Evolutionary conservation across 2,797 vertebrate genomes (phyloP), one percentile per base, ranked within the genome.

Genomic region (Phalloptychus januarius): DNA sequence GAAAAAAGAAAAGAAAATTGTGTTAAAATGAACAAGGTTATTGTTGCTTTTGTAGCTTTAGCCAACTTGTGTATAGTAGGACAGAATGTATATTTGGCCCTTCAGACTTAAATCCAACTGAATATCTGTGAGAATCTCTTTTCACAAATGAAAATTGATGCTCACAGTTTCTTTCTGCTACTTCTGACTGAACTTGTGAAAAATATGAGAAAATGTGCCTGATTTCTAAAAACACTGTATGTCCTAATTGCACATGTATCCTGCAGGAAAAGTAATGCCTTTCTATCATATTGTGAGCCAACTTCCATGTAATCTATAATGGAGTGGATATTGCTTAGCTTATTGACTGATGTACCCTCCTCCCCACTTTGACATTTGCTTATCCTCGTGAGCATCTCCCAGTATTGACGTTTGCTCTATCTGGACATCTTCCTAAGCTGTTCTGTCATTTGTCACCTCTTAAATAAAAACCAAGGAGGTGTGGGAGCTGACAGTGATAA

Each of bases 401-500:
- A 77, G 87, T 93, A 94, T 95, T 90, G 94, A 94, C 87, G 79
- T 87, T 78, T 31, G 45, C 78, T 85, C 86, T 91, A 95, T 95
- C 94, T 88, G 94, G 92, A 94, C 92, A 93, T 94, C 94, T 93
- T 91, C 84, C 88, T 94, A 93, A 95, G 93, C 92, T 91, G 91
- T 93, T 94, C 93, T 94, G 93, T 94, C 92, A 93, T 95, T 95
- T 93, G 93, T 93, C 92, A 91, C 89, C 91, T 91, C 93, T 93
- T 94, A 88, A 94, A 92, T 92, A 92, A 93, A 93, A 92, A 89
- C 33, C 76, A 83, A 82, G 83, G 80, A 50, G 77, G 78, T 61
- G 78, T 50, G 33, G 79, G 82, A 40, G 78, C 77, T 85, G 87
- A 86, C 85, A 87, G 84, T 72, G 90, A 91, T 92, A 89, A 93